Evolutionary conservation across 2,797 vertebrate species (phyloP), one percentile per base, ranked within the genome.

Genomic region (Pteropus rufus): DNA sequence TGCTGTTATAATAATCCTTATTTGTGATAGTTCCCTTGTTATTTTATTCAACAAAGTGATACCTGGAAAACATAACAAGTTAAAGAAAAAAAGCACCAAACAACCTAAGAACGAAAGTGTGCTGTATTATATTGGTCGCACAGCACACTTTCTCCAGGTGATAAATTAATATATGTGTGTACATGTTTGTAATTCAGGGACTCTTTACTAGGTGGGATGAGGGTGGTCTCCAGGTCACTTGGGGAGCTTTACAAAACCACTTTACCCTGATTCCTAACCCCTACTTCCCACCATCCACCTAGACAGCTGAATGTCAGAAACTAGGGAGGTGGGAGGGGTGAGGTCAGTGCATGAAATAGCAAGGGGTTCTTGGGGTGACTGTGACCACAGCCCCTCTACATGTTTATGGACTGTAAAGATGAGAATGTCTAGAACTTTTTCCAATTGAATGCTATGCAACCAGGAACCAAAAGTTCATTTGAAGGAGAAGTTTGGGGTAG

Each of bases 31-130:
- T 39, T 65, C 19, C 7, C 31, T 85, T 85, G 29, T 69, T 49
- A 36, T 58, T 96, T 93, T 81, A 49, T 80, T 88, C 4, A 64
- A 85, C 23, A 62, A 92, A 62, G 6, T 76, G 29, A 73, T 64
- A 36, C 4, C 11, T 91, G 23, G 54, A 56, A 90, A 86, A 80
- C n/a, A 54, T 2, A 67, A 1, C 29, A 90, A 83, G 5, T 49
- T 70, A 3, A 36, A 41, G 36, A 41, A 79, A 54, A 85, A 11
- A 19, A 21, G 39, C 3, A 73, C 10, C 24, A 83, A 31, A 49
- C 31, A 77, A 11, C 6, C 49, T 58, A 44, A 73, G 14, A 92
- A 16, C 14, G 39, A 36, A 77, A 86, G 5, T 15, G 2, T 62
- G 7, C 26, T 76, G 0, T 52, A n/a, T 34, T 90, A 0, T 60